Percentiles rank a stretch among this genome's conserved stretches.
Conservation (phyloP, 2,888 invertebrate species). For the Drosophila nigricruria region DNA sequence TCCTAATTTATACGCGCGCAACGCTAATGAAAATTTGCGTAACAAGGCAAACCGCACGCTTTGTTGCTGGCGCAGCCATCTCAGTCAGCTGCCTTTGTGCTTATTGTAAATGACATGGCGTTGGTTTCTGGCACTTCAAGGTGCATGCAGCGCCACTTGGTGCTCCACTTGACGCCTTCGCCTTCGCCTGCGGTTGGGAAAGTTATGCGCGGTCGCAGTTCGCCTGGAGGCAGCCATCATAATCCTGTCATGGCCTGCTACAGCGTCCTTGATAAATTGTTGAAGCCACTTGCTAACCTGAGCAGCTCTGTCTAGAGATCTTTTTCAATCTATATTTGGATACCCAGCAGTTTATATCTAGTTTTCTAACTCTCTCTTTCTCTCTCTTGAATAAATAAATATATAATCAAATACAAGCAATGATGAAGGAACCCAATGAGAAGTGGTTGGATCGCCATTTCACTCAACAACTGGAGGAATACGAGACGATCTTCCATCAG, state of each 20-base stretch:
- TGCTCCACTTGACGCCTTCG: conserved; percentile 51
- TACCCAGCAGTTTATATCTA: not conserved
- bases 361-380: not conserved
- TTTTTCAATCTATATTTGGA: not conserved
- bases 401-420: not conserved
- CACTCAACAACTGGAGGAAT: conserved; percentile 31
- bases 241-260: conserved; percentile 37
- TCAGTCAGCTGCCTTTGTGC: conserved; percentile 31
- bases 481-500: conserved; percentile 6
- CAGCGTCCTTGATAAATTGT: conserved; percentile 26
- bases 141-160: conserved; percentile 41
- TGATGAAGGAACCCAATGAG: conserved; percentile 1
- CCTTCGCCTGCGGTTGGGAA: conserved; percentile 34
- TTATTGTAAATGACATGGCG: conserved; percentile 29
- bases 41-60: conserved; percentile 65
- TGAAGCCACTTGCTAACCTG: not conserved
- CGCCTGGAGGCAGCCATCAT: conserved; percentile 49
- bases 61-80: conserved; percentile 35
- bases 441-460: conserved; percentile 52
- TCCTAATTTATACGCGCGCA: conserved; percentile 80
- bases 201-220: conserved; percentile 42
- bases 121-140: conserved; percentile 53
- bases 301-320: not conserved
- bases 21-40: conserved; percentile 81
- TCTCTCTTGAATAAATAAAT: conserved; percentile 1